Evolutionary conservation across 2,113 vertebrate species (phyloP), one percentile per base, ranked within the genome.

Genomic region (Herpetotheres cachinnans): DNA sequence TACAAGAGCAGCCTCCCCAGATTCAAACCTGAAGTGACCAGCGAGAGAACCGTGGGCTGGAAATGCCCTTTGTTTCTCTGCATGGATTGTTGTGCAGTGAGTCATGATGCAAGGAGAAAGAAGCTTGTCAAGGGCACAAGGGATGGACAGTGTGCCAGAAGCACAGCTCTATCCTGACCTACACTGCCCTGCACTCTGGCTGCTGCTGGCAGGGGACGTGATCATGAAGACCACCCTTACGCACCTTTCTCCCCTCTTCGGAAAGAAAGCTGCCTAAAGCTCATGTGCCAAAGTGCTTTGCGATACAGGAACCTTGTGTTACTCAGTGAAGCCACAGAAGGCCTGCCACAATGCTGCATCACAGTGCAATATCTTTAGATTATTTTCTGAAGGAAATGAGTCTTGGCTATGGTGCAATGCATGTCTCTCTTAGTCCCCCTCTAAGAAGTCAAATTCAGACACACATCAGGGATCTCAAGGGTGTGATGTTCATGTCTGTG

Each of bases 11-110:
- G 34, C 30, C 17, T 47, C 22, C 56, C 40, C 36, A 12, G 11
- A 32, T 24, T 81, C 47, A 58, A 24, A 69, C n/a, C 32, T 17
- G 42, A 69, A 22, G 54, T 55, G 72, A 20, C 19, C 54, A 26
- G 44, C 62, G 90, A 29, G 55, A 49, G 38, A 80, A 10, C 50
- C 5, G 1, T 0, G 0, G 58, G 19, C 29, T 72, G 78, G 47
- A 81, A 86, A 9, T 61, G 74, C 46, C 47, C 40, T 62, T 74
- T 55, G 54, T n/a, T 69, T 49, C 61, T 69, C 40, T 29, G 26
- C 55, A 3, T 7, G 70, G n/a, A 22, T 69, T 76, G 10, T 10
- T 36, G 62, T 12, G 70, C 84, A 44, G 62, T 25, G 77, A 71
- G 78, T 70, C 91, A 46, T 50, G 25, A 42, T 2, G 27, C 5